phyloP scores from a whole-genome alignment of 2,797 vertebrate species.

The Urosaurus nigricauda region DNA sequence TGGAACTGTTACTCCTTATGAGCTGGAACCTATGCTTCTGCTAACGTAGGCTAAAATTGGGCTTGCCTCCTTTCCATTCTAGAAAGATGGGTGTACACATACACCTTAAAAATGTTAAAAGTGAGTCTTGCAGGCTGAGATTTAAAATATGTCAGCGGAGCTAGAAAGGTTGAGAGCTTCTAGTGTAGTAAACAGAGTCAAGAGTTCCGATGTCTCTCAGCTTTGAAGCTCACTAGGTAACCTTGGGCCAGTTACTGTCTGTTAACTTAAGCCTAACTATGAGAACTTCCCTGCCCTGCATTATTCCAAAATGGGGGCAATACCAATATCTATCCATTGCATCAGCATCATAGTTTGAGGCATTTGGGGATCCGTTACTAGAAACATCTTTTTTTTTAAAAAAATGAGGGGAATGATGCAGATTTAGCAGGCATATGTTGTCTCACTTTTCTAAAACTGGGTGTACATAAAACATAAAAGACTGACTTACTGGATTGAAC shows the following conservation, averaged over 20 bases:
- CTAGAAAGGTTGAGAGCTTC: not conserved
- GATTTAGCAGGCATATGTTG: not conserved
- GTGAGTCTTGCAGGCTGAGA: not conserved
- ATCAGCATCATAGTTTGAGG: not conserved
- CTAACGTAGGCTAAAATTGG: not conserved
- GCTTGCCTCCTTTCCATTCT: not conserved
- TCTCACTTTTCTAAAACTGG: not conserved
- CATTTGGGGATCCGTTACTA: not conserved
- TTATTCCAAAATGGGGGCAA: not conserved
- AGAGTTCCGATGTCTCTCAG: not conserved
- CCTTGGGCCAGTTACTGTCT: too few relatives aligned
- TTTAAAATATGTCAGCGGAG: not conserved
- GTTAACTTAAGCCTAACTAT: too few relatives aligned
- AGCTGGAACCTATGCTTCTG: not conserved
- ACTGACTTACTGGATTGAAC: not conserved
- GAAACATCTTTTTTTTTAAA: not conserved
- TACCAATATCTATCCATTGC: slow-evolving; percentile 1
- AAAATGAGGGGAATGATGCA: not conserved
- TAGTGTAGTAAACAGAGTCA: not conserved
- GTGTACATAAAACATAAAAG: not conserved
- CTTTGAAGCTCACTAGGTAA: not conserved
- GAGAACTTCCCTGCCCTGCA: not conserved
- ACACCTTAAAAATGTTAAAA: not conserved
- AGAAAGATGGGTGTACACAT: not conserved
- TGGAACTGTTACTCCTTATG: not conserved